Evolutionary conservation across 2,797 vertebrate species (phyloP), one percentile per base, ranked within the genome.

Genomic region (Dendrocincla tyrannina): DNA sequence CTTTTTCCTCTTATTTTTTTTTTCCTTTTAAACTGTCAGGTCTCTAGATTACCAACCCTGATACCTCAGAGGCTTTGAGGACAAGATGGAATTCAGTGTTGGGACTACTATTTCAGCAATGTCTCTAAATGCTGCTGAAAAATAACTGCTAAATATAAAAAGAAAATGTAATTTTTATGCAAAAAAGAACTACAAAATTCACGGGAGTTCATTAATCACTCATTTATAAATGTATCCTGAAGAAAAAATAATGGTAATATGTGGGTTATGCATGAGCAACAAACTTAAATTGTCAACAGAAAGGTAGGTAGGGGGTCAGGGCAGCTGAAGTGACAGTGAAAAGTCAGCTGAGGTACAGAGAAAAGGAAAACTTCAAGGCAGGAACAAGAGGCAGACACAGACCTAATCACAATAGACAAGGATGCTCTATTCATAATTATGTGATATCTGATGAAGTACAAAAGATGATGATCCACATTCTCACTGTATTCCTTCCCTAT

Each of bases 271-370:
- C 17, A 68, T 22, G 52, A 84, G 30, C 37, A 66, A n/a, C 0
- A 1, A 86, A 73, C 22, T 18, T 30, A 58, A 52, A 6, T 14
- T 55, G 15, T 84, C 30, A 64, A 25, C 11, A 68, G 30, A 63
- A 88, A 32, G 62, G 20, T 24, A 75, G 0, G 1, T 24, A 42
- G 1, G 2, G 13, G n/a, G 20, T 17, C 44, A 75, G 41, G 17
- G 12, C 11, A 92, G 59, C 35, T 58, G 41, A n/a, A 60, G 6
- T 8, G 10, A 49, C 20, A 85, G 33, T 47, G 8, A 56, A 41
- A 73, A 53, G 23, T 35, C 22, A 69, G 19, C 24, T 24, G 18
- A 82, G 24, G 14, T 49, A 81, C 22, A 86, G 6, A 62, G 42
- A 63, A 18, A 68, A 73, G 30, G 33, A 76, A 75, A 82, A 80